Evolutionary conservation across 2,797 vertebrate species (phyloP), one percentile per base, ranked within the genome.

Genomic region (Dallia pectoralis): DNA sequence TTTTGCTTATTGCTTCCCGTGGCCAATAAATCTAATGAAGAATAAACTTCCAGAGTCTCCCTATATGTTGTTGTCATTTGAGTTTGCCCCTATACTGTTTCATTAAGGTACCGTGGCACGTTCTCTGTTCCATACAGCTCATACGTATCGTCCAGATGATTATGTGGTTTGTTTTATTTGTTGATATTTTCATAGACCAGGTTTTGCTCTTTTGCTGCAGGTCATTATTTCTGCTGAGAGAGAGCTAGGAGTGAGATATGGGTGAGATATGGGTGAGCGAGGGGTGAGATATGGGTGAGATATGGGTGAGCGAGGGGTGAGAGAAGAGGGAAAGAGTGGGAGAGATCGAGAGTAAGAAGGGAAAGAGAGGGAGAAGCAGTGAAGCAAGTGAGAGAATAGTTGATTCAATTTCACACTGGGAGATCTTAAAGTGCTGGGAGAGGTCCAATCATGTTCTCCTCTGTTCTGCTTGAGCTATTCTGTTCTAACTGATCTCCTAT

Each of bases 71-170:
- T 6, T 44, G 65, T 44, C 36, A 47, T 67, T 67, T 67, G 36
- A n/a, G 65, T 67, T 67, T 67, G 65, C 65, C 65, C 65, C 47
- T 47, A 47, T 67, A 67, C 12, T 25, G 22, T 67, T 67, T 67
- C 22, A 67, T 67, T 47, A 67, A 40, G 65, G n/a, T 22, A 67
- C 22, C 22, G 65, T 36, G 11, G n/a, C 65, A 47, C 32, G n/a
- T 19, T 67, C 65, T 47, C 36, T 67, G 40, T 40, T n/a, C 25
- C 11, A 18, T 19, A 2, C 25, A n/a, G 65, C 9, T 67, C 33
- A 44, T 22, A 33, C 33, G 12, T 40, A 22, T n/a, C n/a, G n/a
- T 33, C n/a, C 19, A 67, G 12, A n/a, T 67, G 16, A 67, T 67
- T 15, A 67, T 22, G 36, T 33, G n/a, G 40, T 36, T 33, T 4